Evolutionary conservation across 2,113 vertebrate species (phyloP), one percentile per base, ranked within the genome.

Genomic region (Nerophis lumbriciformis): DNA sequence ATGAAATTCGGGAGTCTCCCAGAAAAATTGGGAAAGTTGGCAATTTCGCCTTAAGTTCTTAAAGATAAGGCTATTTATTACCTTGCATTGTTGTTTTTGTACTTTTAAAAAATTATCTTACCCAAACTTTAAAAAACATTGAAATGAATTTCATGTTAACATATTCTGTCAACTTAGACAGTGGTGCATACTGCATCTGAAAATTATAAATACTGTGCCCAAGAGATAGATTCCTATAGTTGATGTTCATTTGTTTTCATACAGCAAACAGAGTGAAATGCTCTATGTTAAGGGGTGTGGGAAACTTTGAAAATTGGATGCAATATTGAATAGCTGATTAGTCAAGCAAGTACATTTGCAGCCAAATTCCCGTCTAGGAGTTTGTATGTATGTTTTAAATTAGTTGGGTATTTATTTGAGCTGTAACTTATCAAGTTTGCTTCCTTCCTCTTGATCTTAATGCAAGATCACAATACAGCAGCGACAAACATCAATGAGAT

Each of bases 401-500:
- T 11, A 12, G 42, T 38, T 37, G 36, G 53, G 8, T 36, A 55
- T 38, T 4, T 6, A 45, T 45, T 45, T 11, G 42, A 5, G 42
- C 9, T 12, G 42, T 45, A 45, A 45, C 42, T 45, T 11, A 45
- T 45, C 11, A 11, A 45, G 42, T 38, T 39, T 53, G 64, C 49
- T 57, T 47, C 15, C 67, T 73, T 63, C 63, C 51, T 64, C 11
- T 13, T 39, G 61, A 63, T 73, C 68, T 66, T 2, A 15, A 6
- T 28, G 47, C 48, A 28, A 28, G 37, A 69, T 71, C 44, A 72
- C 28, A 65, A 79, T 66, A 68, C 65, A 77, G 52, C 16, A 56
- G 36, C 63, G 73, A 69, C 57, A 61, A 79, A 65, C 52, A 64
- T 59, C 59, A 59, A 64, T 19, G 36, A 63, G 78, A 80, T 75